Evolutionary conservation across 1,140 invertebrate species (phyloP).

Genomic region (Formica selysi): DNA sequence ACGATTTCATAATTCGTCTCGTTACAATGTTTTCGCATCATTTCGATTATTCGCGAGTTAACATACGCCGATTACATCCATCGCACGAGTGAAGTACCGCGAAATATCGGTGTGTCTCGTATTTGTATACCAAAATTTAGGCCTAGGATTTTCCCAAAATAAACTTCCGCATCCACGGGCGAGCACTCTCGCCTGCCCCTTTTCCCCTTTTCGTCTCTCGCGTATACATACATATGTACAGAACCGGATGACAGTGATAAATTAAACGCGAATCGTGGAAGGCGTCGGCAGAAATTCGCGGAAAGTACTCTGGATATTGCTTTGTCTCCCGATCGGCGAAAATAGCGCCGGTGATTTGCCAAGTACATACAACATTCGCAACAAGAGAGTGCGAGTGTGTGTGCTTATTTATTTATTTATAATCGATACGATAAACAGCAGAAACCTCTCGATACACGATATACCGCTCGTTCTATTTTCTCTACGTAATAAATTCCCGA

Average conservation of each 20-base stretch:
- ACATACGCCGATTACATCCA: neutral
- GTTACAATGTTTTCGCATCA: neutral
- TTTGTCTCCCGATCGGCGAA: constrained; percentile 8
- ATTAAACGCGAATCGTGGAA: constrained; percentile 57
- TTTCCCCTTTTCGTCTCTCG: neutral
- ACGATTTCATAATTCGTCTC: neutral
- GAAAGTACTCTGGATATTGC: neutral
- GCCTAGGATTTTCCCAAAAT: constrained; percentile 61
- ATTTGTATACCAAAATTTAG: constrained; percentile 26
- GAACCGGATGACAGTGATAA: constrained; percentile 66
- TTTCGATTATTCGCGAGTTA: constrained; percentile 8
- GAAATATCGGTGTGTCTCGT: neutral
- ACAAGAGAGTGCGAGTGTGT: neutral
- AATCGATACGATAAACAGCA: constrained; percentile 1
- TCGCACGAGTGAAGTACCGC: neutral
- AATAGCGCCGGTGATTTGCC: constrained; percentile 15
- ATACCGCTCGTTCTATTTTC: neutral
- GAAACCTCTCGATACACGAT: neutral
- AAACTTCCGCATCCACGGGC: constrained; percentile 61
- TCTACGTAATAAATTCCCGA: neutral
- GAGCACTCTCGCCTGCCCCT: neutral
- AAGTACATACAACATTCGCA: neutral
- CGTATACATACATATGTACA: constrained; percentile 32
- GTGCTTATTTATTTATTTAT: constrained; percentile 2
- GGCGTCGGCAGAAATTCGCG: constrained; percentile 10